phyloP scores from a whole-genome alignment of 2,113 vertebrate species.

The Dromiciops gliroides region DNA sequence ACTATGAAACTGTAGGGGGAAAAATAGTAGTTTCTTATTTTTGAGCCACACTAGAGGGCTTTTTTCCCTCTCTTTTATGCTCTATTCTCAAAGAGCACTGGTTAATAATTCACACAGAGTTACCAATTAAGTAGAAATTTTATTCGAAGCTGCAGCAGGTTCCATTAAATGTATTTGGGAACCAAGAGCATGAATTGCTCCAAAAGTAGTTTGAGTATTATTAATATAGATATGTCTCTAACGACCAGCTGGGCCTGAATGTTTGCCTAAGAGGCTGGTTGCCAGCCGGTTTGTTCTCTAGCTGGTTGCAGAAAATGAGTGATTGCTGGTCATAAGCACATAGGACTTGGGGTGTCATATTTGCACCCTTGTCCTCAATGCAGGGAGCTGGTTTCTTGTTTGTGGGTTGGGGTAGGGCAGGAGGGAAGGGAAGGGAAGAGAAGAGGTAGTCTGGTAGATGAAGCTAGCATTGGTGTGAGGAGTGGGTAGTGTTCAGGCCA shows the following conservation, averaged over 20 bases:
- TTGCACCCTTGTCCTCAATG: constrained; percentile 14
- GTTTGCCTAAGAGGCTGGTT: constrained; percentile 38
- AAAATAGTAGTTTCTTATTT: constrained; percentile 47
- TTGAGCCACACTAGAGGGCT: constrained; percentile 62
- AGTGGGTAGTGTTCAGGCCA: not conserved
- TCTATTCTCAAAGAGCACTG: constrained; percentile 74
- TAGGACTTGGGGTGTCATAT: constrained; percentile 25
- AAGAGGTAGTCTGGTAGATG: not conserved
- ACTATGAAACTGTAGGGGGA: not conserved
- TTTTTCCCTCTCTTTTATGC: constrained; percentile 65
- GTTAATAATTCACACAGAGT: constrained; percentile 83
- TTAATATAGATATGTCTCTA: constrained; percentile 49
- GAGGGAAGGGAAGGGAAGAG: not conserved
- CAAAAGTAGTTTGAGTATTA: constrained; percentile 78
- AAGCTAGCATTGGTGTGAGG: not conserved
- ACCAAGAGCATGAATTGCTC: constrained; percentile 73
- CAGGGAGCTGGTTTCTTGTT: not conserved
- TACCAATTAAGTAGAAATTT: constrained; percentile 82
- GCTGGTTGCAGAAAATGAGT: constrained; percentile 10
- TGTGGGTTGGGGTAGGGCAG: not conserved
- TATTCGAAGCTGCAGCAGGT: constrained; percentile 77
- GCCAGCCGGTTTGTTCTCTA: constrained; percentile 55
- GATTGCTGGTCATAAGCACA: constrained; percentile 22
- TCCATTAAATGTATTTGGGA: constrained; percentile 83
- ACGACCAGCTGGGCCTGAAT: constrained; percentile 45